Evolutionary conservation across 2,888 invertebrate genomes (phyloP).

Genomic region (Notodonta ziczac): DNA sequence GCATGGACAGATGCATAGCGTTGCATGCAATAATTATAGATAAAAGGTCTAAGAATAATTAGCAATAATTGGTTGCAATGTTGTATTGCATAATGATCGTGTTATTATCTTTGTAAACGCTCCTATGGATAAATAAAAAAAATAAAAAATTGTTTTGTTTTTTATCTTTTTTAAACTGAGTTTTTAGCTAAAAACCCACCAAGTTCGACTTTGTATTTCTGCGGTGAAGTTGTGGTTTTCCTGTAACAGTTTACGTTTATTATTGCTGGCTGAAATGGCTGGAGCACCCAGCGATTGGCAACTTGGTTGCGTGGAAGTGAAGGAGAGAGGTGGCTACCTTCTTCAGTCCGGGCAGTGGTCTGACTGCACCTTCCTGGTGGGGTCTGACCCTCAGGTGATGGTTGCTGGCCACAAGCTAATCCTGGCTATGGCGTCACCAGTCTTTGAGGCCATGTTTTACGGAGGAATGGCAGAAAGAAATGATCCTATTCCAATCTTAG

Average conservation of each 20-base stretch:
- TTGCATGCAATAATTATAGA: no score
- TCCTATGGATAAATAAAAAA: neutral
- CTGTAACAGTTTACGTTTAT: neutral
- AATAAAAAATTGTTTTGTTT: no score
- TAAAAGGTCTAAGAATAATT: no score
- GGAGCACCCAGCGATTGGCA: slow-evolving; percentile 90
- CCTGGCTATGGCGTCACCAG: slow-evolving; percentile 94
- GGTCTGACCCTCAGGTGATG: slow-evolving; percentile 89
- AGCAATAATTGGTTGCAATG: neutral
- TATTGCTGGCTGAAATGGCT: slow-evolving; percentile 60
- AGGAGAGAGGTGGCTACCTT: slow-evolving; percentile 89
- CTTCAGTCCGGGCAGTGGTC: slow-evolving; percentile 93
- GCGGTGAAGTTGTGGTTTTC: neutral
- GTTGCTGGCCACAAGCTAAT: slow-evolving; percentile 91
- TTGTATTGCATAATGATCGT: neutral
- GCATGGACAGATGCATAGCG: no score
- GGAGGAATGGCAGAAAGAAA: slow-evolving; percentile 92
- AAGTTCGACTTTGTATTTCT: neutral
- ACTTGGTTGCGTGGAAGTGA: slow-evolving; percentile 87
- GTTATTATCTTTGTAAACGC: neutral
- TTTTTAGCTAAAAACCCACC: neutral
- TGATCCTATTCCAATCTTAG: slow-evolving; percentile 91
- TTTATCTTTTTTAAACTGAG: neutral
- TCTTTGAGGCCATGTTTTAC: slow-evolving; percentile 95
- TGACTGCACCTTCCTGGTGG: slow-evolving; percentile 93